Evolutionary conservation across 2,113 vertebrate species (phyloP).

Genomic region (Tiliqua scincoides): DNA sequence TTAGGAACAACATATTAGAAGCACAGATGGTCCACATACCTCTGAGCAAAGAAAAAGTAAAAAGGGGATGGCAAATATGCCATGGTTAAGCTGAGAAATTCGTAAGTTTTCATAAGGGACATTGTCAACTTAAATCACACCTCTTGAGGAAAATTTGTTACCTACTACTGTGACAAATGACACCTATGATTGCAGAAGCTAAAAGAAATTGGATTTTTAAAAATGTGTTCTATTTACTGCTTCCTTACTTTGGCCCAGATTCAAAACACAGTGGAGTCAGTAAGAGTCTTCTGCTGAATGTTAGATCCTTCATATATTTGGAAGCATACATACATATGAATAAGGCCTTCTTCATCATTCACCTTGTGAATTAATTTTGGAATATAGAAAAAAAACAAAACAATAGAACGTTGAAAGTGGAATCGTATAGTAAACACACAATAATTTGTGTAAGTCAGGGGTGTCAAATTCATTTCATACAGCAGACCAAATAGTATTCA

Average conservation of each 20-base stretch:
- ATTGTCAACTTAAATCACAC: conserved; percentile 72
- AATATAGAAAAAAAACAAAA: conserved; percentile 12
- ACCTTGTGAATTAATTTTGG: conserved; percentile 7
- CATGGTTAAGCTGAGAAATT: conserved; percentile 74
- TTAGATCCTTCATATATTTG: conserved; percentile 20
- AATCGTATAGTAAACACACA: conserved; percentile 5
- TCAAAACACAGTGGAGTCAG: conserved; percentile 14
- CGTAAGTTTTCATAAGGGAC: conserved; percentile 77
- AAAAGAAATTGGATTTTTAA: conserved; percentile 40
- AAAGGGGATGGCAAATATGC: conserved; percentile 79
- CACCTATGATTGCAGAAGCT: conserved; percentile 61
- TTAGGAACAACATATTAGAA: conserved; percentile 67
- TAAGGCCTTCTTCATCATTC: conserved; percentile 25
- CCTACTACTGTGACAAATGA: conserved; percentile 63
- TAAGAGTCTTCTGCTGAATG: neutral
- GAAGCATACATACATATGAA: conserved; percentile 4
- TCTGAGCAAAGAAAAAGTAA: conserved; percentile 72
- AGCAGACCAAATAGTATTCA: conserved; percentile 15
- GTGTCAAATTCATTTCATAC: neutral
- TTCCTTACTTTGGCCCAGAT: conserved; percentile 46
- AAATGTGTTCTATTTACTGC: conserved; percentile 22
- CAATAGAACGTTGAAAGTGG: neutral
- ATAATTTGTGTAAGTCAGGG: neutral
- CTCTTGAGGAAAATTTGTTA: conserved; percentile 62
- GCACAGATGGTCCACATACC: conserved; percentile 79